These are phyloP conservation scores for Hetaerina americana DNA, from an alignment of 1,140 invertebrate genomes.

Conservation along the genomic window DNA sequence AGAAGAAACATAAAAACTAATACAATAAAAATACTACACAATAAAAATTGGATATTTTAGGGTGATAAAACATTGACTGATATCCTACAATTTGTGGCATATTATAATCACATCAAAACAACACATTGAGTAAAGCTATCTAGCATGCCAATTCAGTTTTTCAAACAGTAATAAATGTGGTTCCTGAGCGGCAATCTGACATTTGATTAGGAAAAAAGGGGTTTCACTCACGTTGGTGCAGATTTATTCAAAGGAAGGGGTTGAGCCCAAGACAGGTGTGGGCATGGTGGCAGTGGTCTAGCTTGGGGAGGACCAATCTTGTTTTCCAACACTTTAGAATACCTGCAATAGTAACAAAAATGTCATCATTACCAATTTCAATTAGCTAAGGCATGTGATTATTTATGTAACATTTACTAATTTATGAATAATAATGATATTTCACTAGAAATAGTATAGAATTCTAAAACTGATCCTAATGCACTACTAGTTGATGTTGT, in stretches of 20 bases:
- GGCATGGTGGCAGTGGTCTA: slow-evolving; percentile 49
- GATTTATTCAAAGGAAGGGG: slow-evolving; percentile 55
- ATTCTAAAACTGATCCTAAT: too few species aligned
- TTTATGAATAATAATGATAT: neutral
- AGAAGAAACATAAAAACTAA: too few species aligned
- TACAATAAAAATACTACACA: too few species aligned
- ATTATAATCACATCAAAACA: too few species aligned
- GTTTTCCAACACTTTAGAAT: slow-evolving; percentile 60
- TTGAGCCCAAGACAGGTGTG: slow-evolving; percentile 40
- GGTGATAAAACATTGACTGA: too few species aligned
- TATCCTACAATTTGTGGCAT: too few species aligned
- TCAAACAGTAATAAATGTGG: too few species aligned
- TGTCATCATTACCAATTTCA: neutral
- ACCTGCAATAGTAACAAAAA: slow-evolving; percentile 24
- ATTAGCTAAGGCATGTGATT: neutral
- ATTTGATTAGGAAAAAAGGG: neutral
- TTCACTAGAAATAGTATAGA: too few species aligned
- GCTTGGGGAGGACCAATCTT: slow-evolving; percentile 37
- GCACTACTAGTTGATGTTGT: too few species aligned
- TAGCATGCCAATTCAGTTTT: too few species aligned
- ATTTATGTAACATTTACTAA: neutral
- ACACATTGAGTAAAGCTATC: too few species aligned
- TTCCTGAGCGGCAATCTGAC: neutral
- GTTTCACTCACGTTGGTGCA: slow-evolving; percentile 44
- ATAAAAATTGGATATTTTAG: too few species aligned